A percentile compares a stretch with the other conserved stretches of the same genome.
Evolutionary conservation across 2,888 invertebrate species (phyloP).

Genomic region (Subacronicta megacephala): DNA sequence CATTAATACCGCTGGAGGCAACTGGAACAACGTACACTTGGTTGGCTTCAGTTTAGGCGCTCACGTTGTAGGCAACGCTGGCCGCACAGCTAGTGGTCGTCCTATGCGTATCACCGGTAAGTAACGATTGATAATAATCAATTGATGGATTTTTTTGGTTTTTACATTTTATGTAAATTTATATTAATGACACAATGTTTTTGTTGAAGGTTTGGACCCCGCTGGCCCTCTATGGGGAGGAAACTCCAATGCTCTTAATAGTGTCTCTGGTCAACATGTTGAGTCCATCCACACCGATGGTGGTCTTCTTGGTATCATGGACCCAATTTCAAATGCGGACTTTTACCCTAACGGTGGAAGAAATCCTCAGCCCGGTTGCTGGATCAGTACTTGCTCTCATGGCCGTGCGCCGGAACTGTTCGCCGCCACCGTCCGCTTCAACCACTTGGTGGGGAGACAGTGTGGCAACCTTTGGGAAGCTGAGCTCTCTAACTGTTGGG

Average conservation of each 20-base stretch:
- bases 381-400: conserved; percentile 72
- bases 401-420: conserved; percentile 67
- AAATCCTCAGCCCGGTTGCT: conserved; percentile 75
- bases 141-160: no score
- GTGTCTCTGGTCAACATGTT: conserved; percentile 66
- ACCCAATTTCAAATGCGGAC: conserved; percentile 64
- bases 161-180: no score
- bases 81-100: conserved; percentile 63
- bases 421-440: conserved; percentile 68
- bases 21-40: conserved; percentile 75
- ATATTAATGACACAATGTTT: neutral
- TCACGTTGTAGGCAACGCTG: conserved; percentile 76
- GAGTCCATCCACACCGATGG: conserved; percentile 79
- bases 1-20: conserved; percentile 69
- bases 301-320: conserved; percentile 67
- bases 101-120: conserved; percentile 73
- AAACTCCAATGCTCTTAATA: conserved; percentile 63
- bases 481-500: conserved; percentile 54
- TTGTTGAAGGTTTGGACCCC: conserved; percentile 65
- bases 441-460: conserved; percentile 67
- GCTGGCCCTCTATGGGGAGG: conserved; percentile 73
- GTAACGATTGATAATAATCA: conserved; percentile 1
- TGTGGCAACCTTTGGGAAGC: conserved; percentile 65
- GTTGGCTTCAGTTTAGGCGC: conserved; percentile 81
- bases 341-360: conserved; percentile 79